A percentile compares a stretch with the other conserved stretches of the same genome.
Conservation (phyloP, 2,113 vertebrate genomes). For the Diglossa brunneiventris region DNA sequence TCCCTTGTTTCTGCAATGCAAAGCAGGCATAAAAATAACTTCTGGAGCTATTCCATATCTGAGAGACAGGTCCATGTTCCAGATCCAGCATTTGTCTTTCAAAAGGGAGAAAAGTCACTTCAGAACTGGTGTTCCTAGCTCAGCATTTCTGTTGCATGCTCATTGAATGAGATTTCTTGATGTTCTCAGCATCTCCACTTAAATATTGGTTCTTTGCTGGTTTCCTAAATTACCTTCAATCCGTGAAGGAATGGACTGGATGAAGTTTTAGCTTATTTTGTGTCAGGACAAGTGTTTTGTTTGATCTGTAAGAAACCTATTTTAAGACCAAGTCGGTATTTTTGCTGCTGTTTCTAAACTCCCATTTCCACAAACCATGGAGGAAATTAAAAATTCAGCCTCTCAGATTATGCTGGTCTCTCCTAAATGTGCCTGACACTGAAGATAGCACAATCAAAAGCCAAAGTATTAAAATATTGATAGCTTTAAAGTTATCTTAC, state of each 20-base stretch:
- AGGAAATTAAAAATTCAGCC: slow-evolving; percentile 46
- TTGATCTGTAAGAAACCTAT: not conserved
- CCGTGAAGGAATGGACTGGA: not conserved
- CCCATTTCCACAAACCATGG: slow-evolving; percentile 1
- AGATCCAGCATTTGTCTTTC: slow-evolving; percentile 21
- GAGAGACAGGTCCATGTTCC: not conserved
- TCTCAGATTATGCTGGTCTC: slow-evolving; percentile 4
- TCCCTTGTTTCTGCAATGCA: not conserved
- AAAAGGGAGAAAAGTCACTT: not conserved
- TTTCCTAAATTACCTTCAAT: not conserved
- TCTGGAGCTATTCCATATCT: not conserved
- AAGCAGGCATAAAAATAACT: not conserved
- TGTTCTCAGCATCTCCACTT: not conserved
- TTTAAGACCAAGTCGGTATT: not conserved
- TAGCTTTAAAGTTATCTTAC: slow-evolving; percentile 64
- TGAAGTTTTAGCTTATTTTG: not conserved
- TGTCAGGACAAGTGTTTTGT: not conserved
- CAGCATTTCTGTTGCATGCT: not conserved
- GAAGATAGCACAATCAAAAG: slow-evolving; percentile 46
- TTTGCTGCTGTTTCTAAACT: not conserved
- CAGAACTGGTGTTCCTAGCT: not conserved
- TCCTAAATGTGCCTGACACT: slow-evolving; percentile 24
- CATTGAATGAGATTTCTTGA: not conserved
- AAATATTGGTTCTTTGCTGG: not conserved
- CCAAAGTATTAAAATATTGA: slow-evolving; percentile 50